Base-by-base conservation (phyloP, 2,113 vertebrate species). In the Tonatia bakeri region DNA sequence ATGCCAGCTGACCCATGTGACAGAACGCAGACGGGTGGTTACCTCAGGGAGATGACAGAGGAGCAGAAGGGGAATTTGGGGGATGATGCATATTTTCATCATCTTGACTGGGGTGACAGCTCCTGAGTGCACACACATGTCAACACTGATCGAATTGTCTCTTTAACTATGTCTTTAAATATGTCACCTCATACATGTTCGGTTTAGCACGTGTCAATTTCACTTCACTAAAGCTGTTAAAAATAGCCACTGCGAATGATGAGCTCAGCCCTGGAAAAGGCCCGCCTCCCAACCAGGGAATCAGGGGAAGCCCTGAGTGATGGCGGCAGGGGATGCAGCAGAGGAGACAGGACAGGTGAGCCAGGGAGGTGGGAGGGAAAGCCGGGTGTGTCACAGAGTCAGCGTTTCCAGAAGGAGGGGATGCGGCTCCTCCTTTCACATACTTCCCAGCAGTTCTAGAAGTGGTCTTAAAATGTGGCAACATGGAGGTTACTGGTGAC, bases 141-240 rank as follows among this genome's bases (percentile, higher is more conserved):
- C 94, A 94, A 72, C 59, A 80, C 94, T 80, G 59, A 84, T 75
- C 94, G 80, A 79, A 61, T 52, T 75, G 33, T 67, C 77, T 38
- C 72, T 89, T 94, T 94, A 84, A 92, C 79, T 84, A 40, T 65
- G 33, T 79, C 84, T 94, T 92, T 89, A 83, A 85, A 79, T 84
- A 72, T 80, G 85, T 80, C 88, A 52, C 72, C 79, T 84, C 88
- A 82, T 88, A 91, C 50, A 85, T 69, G 84, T 80, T 85, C 50
- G 17, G n/a, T 75, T 79, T 85, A 80, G 69, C 89, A 7, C 36
- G 61, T 81, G 91, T 94, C 94, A 94, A 73, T 87, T 87, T 82
- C 15, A 82, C 52, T 50, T 92, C 84, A 45, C 26, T 19, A n/a
- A 90, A 69, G 84, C 87, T 45, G 56, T 75, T 81, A 89, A 89